These are phyloP conservation scores for Lithophane socia DNA, from an alignment of 2,888 invertebrate species.

Conservation along the genomic window DNA sequence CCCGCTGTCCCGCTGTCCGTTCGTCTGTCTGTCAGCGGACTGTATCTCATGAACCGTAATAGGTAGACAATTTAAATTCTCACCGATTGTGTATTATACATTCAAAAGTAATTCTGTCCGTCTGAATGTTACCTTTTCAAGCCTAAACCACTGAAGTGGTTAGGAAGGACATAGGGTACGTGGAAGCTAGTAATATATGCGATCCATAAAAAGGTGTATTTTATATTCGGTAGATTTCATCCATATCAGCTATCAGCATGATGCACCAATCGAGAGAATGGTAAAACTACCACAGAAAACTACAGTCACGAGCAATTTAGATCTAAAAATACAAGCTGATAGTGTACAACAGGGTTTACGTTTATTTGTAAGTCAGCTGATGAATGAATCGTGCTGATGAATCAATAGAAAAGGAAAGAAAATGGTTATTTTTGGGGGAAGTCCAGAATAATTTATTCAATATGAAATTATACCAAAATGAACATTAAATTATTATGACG, in stretches of 20 bases:
- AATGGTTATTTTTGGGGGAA: slow-evolving; percentile 3
- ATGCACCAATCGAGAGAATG: neutral
- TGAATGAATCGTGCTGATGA: neutral
- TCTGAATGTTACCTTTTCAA: no score
- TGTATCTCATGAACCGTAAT: no score
- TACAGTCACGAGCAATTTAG: neutral
- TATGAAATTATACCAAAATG: neutral
- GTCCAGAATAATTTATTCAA: neutral
- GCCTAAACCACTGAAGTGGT: no score
- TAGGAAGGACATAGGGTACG: no score
- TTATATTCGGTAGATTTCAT: neutral
- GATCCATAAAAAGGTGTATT: no score
- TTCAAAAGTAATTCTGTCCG: no score
- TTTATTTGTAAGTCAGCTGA: slow-evolving; percentile 19
- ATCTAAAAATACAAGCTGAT: neutral
- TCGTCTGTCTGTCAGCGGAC: no score
- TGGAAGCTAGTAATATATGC: no score
- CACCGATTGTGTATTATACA: no score
- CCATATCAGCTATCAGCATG: neutral
- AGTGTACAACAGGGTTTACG: neutral
- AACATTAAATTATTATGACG: neutral
- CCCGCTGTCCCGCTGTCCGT: no score
- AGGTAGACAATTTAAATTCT: no score
- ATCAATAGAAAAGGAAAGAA: neutral
- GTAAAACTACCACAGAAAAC: neutral